Base-by-base conservation (phyloP, 1,140 invertebrate genomes). In the Microplitis demolitor region DNA sequence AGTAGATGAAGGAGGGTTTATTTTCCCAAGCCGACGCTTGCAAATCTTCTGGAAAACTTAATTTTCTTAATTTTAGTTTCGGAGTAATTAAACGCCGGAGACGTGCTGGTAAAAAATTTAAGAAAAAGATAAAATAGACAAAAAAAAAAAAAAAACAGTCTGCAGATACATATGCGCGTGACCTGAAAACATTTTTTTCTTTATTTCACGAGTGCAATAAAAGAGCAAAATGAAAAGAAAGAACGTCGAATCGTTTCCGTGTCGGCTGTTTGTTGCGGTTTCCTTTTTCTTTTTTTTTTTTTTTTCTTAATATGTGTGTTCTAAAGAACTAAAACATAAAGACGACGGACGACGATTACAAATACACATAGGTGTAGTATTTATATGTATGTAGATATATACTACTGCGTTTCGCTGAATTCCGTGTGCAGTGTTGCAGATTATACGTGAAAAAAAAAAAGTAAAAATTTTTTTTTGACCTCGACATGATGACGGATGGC, bases 401-500 rank as follows among this genome's bases (percentile, higher is more conserved):
- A 16, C 35, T 34, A 34, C 45, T 51, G 16, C 16, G 45, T 39
- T 63, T 14, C 37, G 11, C 16, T 50, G 45, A 24, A 66, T 51
- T 51, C 39, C 45, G 6, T 63, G 61, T 66, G 39, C 33, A 34
- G 39, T 39, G 37, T 14, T 51, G 37, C 35, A 16, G 39, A 34
- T 51, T 39, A 51, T 39, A 51, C 63, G 45, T 50, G n/a, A 16
- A 31, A 11, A 11, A 3, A 11, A 45, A 45, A 45, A 45, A 45
- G 51, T 50, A 64, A 63, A 24, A 24, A 24, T 24, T 24, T 24
- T 24, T 11, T 63, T 68, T 56, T 33, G 64, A 69, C 71, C 60
- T 56, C 63, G 61, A 51, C 56, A n/a, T 45, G 69, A 66, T 77
- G 71, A 74, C 68, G 68, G 62, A 73, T 74, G 73, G 67, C 63